Percentiles rank a stretch among this genome's conserved stretches.
phyloP scores from a whole-genome alignment of 92 coral and sea anemone species.

The Palythoa grandis region DNA sequence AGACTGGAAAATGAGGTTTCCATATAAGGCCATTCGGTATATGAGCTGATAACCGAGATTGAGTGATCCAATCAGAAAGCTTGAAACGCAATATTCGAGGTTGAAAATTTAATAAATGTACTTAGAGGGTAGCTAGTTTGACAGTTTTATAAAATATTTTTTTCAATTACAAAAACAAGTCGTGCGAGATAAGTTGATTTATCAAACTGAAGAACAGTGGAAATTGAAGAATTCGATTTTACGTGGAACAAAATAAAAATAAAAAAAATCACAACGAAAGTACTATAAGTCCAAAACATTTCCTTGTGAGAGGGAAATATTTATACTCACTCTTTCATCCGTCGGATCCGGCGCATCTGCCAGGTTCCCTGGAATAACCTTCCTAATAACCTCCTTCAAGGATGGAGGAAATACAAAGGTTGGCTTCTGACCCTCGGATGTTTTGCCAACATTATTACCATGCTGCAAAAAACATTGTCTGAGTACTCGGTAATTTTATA shows the following conservation, averaged over 20 bases:
- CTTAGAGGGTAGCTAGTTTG: neutral
- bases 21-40: too few relatives aligned
- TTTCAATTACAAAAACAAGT: neutral
- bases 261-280: neutral
- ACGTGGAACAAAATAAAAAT: neutral
- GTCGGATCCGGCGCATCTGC: slow-evolving; percentile 4
- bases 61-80: too few relatives aligned
- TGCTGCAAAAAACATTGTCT: neutral
- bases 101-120: too few relatives aligned
- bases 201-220: slow-evolving; percentile 5
- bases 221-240: neutral
- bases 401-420: neutral
- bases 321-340: slow-evolving; percentile 3
- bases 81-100: too few relatives aligned
- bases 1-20: too few relatives aligned
- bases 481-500: slow-evolving; percentile 9
- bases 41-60: too few relatives aligned
- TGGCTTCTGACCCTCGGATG: slow-evolving; percentile 4
- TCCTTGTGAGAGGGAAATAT: slow-evolving; percentile 7
- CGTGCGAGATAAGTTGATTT: neutral
- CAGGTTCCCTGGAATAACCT: slow-evolving; percentile 2
- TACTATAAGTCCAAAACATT: slow-evolving; percentile 3
- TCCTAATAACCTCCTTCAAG: neutral
- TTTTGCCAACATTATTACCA: slow-evolving; percentile 12
- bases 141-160: neutral